Conservation (phyloP, 2,113 vertebrate species). For the Antigone vipio region DNA sequence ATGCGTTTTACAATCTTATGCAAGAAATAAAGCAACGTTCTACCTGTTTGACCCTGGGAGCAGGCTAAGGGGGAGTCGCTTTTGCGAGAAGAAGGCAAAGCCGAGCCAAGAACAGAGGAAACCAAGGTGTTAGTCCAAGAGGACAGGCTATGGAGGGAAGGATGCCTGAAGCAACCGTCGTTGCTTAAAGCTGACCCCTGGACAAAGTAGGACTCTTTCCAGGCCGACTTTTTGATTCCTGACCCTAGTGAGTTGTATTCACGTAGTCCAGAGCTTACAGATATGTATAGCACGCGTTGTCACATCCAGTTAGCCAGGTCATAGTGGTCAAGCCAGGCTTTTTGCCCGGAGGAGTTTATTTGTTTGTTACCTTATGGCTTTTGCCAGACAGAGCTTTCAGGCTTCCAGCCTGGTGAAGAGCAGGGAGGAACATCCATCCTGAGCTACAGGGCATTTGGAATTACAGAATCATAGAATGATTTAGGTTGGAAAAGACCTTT, state of each 20-base stretch:
- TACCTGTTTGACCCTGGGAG: not conserved
- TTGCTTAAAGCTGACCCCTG: not conserved
- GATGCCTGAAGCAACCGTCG: not conserved
- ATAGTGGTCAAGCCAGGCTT: not conserved
- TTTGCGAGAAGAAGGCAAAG: not conserved
- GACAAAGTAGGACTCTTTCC: not conserved
- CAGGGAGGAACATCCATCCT: not conserved
- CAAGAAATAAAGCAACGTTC: not conserved
- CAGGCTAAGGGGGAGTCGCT: not conserved
- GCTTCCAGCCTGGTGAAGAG: not conserved
- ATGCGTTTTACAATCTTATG: not conserved
- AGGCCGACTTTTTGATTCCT: not conserved
- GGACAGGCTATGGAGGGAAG: not conserved
- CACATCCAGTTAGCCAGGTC: not conserved
- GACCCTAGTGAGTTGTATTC: not conserved
- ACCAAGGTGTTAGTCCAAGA: not conserved
- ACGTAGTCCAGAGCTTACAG: not conserved
- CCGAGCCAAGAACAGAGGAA: not conserved
- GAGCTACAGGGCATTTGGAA: rapidly evolving
- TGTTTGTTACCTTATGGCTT: not conserved
- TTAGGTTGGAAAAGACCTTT: not conserved
- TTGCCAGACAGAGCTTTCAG: not conserved
- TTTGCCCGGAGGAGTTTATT: not conserved
- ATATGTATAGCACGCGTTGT: too few species aligned
- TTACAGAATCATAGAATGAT: not conserved